Conservation (phyloP, 92 coral and sea anemone genomes). For the Hydrozoanthus gracilis region DNA sequence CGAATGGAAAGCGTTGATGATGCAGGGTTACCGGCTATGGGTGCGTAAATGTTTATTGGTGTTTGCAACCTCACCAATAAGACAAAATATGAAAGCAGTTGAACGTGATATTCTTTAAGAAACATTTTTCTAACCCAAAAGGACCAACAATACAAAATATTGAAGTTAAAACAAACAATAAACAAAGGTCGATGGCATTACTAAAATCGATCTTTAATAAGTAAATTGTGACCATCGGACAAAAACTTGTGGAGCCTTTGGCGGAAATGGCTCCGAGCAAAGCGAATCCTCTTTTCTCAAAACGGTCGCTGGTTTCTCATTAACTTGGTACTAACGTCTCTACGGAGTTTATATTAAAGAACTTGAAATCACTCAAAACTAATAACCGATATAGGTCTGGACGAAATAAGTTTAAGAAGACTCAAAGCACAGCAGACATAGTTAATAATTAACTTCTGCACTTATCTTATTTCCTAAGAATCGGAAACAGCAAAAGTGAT, state of each 20-base stretch:
- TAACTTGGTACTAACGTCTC: not conserved
- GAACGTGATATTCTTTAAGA: conserved; percentile 10
- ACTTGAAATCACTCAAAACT: conserved; percentile 22
- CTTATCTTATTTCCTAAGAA: conserved; percentile 10
- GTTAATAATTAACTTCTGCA: not conserved
- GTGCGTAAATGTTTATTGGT: conserved; percentile 1
- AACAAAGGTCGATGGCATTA: conserved; percentile 6
- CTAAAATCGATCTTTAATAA: conserved; percentile 10
- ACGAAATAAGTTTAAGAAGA: conserved; percentile 8
- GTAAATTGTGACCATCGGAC: conserved; percentile 23
- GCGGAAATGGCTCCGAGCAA: conserved; percentile 15
- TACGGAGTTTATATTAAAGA: conserved; percentile 20
- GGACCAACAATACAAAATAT: not conserved
- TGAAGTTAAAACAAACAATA: conserved; percentile 4
- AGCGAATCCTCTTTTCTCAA: conserved; percentile 1
- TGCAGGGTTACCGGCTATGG: conserved; percentile 7
- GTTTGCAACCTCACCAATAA: conserved; percentile 11
- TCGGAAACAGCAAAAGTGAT: not conserved
- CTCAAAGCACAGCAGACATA: not conserved
- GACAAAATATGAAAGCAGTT: conserved; percentile 9
- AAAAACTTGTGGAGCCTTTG: conserved; percentile 8
- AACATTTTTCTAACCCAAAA: conserved; percentile 1
- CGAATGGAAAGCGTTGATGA: conserved; percentile 5
- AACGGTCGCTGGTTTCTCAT: conserved; percentile 6
- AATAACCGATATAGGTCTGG: conserved; percentile 11